Conservation (phyloP, 92 coral and sea anemone genomes). For the Porites cylindrica region DNA sequence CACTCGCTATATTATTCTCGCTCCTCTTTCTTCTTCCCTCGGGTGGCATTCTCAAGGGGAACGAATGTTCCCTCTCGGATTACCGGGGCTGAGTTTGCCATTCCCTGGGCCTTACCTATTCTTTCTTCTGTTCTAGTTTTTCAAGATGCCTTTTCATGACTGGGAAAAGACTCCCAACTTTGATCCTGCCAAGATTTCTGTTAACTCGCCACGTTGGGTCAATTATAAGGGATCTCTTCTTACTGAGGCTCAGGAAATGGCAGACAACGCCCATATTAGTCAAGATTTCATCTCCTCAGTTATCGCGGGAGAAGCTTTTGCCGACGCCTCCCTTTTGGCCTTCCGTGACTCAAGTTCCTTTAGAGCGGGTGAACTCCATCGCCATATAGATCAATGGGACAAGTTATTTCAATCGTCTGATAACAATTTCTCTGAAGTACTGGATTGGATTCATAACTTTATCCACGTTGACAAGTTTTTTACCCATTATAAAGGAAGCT, state of each 20-base stretch:
- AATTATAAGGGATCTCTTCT: slow-evolving; percentile 9
- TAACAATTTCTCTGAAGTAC: slow-evolving; percentile 21
- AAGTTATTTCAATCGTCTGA: not conserved
- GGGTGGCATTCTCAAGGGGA: slow-evolving; percentile 49
- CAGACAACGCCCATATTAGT: slow-evolving; percentile 33
- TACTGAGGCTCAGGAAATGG: slow-evolving; percentile 38
- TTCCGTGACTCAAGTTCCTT: slow-evolving; percentile 53
- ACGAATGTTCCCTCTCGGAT: slow-evolving; percentile 26
- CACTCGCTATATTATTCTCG: not conserved
- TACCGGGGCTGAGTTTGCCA: slow-evolving; percentile 27
- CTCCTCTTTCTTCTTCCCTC: slow-evolving; percentile 14
- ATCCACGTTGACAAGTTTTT: slow-evolving; percentile 21
- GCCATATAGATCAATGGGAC: slow-evolving; percentile 40
- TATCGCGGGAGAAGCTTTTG: slow-evolving; percentile 29
- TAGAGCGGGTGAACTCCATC: slow-evolving; percentile 54
- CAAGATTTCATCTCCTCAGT: slow-evolving; percentile 15
- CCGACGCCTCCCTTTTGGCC: slow-evolving; percentile 43
- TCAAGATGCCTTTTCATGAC: slow-evolving; percentile 23
- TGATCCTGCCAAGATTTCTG: slow-evolving; percentile 25
- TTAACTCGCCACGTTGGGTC: slow-evolving; percentile 35
- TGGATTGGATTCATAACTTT: slow-evolving; percentile 8
- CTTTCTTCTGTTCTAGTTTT: slow-evolving; percentile 19
- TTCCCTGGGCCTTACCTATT: slow-evolving; percentile 23
- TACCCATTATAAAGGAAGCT: slow-evolving; percentile 29
- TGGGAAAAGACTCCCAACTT: slow-evolving; percentile 50